Evolutionary conservation across 2,888 invertebrate genomes (phyloP), one percentile per base, ranked within the genome.

Genomic region (Cyclophora albipunctata): DNA sequence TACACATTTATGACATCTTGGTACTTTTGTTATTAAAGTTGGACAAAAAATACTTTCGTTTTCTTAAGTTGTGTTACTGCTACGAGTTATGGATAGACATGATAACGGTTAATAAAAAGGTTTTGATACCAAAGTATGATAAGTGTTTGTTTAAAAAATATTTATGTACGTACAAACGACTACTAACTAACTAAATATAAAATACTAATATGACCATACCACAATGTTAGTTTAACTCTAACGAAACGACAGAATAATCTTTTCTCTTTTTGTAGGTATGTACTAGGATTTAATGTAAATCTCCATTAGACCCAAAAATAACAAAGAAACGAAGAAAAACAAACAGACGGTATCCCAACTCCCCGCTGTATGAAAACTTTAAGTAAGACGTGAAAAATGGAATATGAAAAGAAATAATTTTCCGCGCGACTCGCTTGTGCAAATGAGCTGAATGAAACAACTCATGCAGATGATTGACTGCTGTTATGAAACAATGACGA

Each of bases 401-500:
- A 78, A 81, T 84, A 84, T 84, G 85, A 87, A 88, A 86, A 89
- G 86, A 89, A 89, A 89, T 89, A 85, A 89, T 89, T 89, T 89
- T 88, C 83, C 87, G 84, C 88, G 74, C 76, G 87, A 87, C 69
- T 84, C 75, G 79, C 59, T 78, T 88, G 88, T 84, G 89, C 89
- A 89, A 89, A 89, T 89, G 89, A 89, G 86, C 84, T 88, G 89
- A 87, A 89, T 86, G 84, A 67, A 74, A 60, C 71, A 75, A 73
- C 78, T 85, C 84, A 84, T 64, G 86, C 89, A 82, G 70, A 80
- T 89, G 89, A 89, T 89, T 89, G 89, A 87, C 79, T 75, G 79
- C 69, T 75, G 68, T 66, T 73, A 73, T 75, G 81, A 87, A 86
- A 87, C 84, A 86, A 83, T 84, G 72, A 79, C 20, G 78, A 71